Percentiles rank a stretch among this genome's conserved stretches.
These are phyloP conservation scores for Notoglanidium macrostoma DNA, from an alignment of 2,797 vertebrate species.

Conservation along the genomic window DNA sequence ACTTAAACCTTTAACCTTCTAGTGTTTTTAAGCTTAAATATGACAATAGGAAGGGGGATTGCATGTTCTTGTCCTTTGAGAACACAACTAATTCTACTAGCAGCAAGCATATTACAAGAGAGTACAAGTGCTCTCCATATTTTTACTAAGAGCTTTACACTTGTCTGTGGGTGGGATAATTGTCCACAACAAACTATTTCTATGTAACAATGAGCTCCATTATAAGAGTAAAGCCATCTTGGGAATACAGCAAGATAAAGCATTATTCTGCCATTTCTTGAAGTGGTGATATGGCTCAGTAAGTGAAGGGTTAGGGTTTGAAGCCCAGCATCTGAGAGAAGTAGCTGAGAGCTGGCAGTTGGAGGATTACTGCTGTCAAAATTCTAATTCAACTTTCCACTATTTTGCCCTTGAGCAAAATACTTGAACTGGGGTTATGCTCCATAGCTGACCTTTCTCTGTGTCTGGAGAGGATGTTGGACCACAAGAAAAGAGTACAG, in stretches of 20 bases:
- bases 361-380: constrained; percentile 36
- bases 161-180: not conserved
- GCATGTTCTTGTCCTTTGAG: not conserved
- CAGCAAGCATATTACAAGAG: not conserved
- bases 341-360: constrained; percentile 7
- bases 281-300: constrained; percentile 6
- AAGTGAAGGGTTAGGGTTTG: not conserved
- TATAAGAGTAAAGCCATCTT: not conserved
- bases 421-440: constrained; percentile 27
- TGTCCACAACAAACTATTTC: constrained; percentile 1
- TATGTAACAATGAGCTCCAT: not conserved
- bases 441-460: constrained; percentile 15
- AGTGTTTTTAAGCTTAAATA: not conserved
- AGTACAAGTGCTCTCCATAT: not conserved
- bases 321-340: not conserved
- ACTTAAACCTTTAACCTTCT: not conserved
- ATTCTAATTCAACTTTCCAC: constrained; percentile 22
- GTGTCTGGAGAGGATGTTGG: constrained; percentile 16
- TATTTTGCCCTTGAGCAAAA: constrained; percentile 16
- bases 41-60: not conserved
- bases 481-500: not conserved
- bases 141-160: not conserved
- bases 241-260: not conserved
- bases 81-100: not conserved
- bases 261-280: not conserved